Evolutionary conservation across 2,113 vertebrate genomes (phyloP).

Genomic region (Aspiorhynchus laticeps): DNA sequence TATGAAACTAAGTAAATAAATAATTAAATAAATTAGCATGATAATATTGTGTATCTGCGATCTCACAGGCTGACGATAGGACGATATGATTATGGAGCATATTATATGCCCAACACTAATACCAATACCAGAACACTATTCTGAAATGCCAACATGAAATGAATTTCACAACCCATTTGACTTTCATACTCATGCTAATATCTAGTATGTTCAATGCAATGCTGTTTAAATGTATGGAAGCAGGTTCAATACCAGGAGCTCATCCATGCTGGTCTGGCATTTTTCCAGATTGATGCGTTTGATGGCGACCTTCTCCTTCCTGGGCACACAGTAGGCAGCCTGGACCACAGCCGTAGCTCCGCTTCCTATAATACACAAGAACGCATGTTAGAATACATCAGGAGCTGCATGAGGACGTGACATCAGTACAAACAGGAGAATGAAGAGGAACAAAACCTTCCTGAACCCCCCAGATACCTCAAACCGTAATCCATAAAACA

Average conservation of each 20-base stretch:
- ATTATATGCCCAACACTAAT: too few relatives aligned
- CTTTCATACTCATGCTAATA: neutral
- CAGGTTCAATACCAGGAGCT: conserved; percentile 80
- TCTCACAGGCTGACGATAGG: too few relatives aligned
- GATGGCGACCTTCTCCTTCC: conserved; percentile 89
- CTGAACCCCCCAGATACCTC: neutral
- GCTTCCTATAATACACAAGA: conserved; percentile 52
- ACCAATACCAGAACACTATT: too few relatives aligned
- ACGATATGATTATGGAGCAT: too few relatives aligned
- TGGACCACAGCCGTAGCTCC: conserved; percentile 84
- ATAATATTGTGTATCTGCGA: too few relatives aligned
- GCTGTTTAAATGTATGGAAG: neutral
- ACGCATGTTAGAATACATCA: neutral
- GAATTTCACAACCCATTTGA: neutral
- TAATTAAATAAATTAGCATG: too few relatives aligned
- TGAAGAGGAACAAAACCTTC: neutral
- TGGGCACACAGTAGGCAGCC: conserved; percentile 82
- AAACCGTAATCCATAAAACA: neutral
- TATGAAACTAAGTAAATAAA: too few relatives aligned
- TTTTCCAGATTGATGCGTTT: conserved; percentile 91
- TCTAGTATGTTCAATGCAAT: neutral
- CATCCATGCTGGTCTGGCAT: conserved; percentile 91
- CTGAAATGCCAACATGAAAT: too few relatives aligned
- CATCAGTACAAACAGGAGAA: neutral
- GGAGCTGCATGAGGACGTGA: neutral